phyloP scores from a whole-genome alignment of 2,113 vertebrate species.

The Lagenorhynchus albirostris region DNA sequence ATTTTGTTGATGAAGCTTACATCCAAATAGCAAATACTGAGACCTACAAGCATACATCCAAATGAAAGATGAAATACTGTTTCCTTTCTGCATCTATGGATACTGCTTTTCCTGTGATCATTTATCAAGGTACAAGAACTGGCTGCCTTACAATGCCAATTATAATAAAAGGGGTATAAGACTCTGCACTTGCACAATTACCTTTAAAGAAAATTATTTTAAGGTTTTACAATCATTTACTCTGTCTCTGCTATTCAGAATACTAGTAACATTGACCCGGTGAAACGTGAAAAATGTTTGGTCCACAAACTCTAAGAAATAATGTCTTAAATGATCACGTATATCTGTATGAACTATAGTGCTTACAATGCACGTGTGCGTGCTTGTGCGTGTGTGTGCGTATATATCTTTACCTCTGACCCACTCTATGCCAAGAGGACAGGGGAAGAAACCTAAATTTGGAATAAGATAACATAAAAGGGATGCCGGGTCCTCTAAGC shows the following conservation, averaged over 20 bases:
- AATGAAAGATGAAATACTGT: background rate
- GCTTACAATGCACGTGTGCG: background rate
- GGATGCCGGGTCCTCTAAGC: background rate
- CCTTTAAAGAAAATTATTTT: background rate
- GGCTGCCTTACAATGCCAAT: background rate
- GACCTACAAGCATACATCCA: background rate
- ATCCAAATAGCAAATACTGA: background rate
- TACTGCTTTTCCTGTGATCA: background rate
- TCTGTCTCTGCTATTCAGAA: background rate
- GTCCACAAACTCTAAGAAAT: background rate
- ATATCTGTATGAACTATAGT: background rate
- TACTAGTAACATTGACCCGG: background rate
- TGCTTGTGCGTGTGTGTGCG: background rate
- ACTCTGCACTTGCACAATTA: background rate
- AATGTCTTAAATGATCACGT: background rate
- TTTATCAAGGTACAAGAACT: background rate
- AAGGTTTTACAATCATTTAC: conserved; percentile 5
- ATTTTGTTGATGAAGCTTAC: background rate
- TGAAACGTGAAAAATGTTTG: background rate
- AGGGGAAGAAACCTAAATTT: background rate
- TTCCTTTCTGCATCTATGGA: background rate
- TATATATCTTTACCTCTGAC: background rate
- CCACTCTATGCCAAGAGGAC: background rate
- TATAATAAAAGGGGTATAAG: background rate
- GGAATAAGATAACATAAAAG: background rate